Conservation (phyloP, 2,113 vertebrate species). For the Sturnira hondurensis region DNA sequence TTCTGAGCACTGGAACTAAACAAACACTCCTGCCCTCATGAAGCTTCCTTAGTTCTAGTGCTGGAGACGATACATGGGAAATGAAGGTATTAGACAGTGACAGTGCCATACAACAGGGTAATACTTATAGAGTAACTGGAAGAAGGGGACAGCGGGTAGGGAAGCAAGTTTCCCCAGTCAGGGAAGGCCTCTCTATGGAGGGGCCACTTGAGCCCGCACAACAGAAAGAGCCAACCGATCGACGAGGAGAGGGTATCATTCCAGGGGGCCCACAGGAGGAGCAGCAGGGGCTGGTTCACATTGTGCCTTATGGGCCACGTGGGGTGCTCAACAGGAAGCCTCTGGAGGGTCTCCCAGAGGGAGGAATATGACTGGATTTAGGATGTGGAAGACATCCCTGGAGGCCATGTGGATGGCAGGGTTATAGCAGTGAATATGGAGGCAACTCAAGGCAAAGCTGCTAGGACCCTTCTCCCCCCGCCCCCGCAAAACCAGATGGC, state of each 20-base stretch:
- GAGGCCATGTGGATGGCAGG: not conserved
- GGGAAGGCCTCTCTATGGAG: not conserved
- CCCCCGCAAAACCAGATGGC: not conserved
- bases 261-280: not conserved
- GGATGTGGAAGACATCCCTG: not conserved
- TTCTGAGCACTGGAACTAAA: not conserved
- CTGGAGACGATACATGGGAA: not conserved
- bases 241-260: not conserved
- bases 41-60: not conserved
- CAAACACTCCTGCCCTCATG: not conserved
- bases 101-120: not conserved
- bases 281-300: not conserved
- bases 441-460: not conserved
- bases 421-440: not conserved
- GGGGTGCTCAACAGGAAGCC: not conserved
- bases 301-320: not conserved
- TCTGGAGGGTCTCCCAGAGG: not conserved
- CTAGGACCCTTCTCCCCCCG: not conserved
- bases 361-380: not conserved
- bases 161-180: not conserved
- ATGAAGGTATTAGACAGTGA: not conserved
- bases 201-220: not conserved
- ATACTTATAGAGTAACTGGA: not conserved
- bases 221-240: not conserved
- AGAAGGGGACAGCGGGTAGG: not conserved